phyloP scores from a whole-genome alignment of 1,140 invertebrate genomes.

The Drosophila busckii region DNA sequence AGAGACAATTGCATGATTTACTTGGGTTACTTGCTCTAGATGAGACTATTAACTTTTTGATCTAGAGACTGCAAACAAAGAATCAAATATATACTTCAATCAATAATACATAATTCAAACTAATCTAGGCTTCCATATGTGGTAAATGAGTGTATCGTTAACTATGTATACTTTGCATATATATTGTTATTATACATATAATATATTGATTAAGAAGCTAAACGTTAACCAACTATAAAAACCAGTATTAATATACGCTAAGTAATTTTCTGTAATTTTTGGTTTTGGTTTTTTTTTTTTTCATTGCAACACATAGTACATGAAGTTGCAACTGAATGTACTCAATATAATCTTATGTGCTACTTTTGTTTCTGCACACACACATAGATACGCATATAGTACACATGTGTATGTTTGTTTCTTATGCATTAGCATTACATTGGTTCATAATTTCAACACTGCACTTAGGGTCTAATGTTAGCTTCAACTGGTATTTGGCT shows the following conservation, averaged over 20 bases:
- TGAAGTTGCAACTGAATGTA: too few species aligned
- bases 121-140: too few species aligned
- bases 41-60: slow-evolving; percentile 35
- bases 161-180: slow-evolving; percentile 37
- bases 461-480: slow-evolving; percentile 50
- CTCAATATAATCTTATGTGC: neutral
- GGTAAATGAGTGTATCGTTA: slow-evolving; percentile 33
- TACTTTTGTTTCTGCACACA: neutral
- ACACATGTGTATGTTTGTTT: slow-evolving; percentile 1
- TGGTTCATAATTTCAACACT: slow-evolving; percentile 47
- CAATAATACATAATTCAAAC: too few species aligned
- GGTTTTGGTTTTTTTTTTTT: slow-evolving; percentile 13
- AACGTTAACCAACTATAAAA: slow-evolving; percentile 44
- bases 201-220: slow-evolving; percentile 63
- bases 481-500: slow-evolving; percentile 8
- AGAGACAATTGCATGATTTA: slow-evolving; percentile 50
- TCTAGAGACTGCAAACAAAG: slow-evolving; percentile 34
- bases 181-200: slow-evolving; percentile 36
- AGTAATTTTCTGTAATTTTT: slow-evolving; percentile 23
- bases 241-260: slow-evolving; percentile 36
- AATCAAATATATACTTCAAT: slow-evolving; percentile 35
- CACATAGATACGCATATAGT: neutral
- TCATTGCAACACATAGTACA: slow-evolving; percentile 3
- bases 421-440: slow-evolving; percentile 28
- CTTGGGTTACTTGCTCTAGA: slow-evolving; percentile 28